phyloP scores from a whole-genome alignment of 2,888 invertebrate genomes.

The Lepidochrysops patricia region DNA sequence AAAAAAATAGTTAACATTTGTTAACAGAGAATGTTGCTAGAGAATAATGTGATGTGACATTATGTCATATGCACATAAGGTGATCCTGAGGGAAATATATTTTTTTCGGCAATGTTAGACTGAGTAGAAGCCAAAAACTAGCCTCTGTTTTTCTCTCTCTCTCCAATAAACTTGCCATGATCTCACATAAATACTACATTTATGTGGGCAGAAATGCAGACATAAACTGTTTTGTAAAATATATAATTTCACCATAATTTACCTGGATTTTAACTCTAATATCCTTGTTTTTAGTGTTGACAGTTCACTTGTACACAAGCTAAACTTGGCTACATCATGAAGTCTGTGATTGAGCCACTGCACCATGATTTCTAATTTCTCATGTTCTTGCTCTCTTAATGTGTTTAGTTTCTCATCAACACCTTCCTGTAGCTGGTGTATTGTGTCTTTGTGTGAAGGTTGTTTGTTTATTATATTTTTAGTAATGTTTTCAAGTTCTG shows the following conservation, averaged over 20 bases:
- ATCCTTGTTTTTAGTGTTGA: slow-evolving; percentile 52
- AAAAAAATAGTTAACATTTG: not conserved
- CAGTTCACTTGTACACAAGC: slow-evolving; percentile 46
- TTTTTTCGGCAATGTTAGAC: too few relatives aligned
- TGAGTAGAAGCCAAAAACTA: too few relatives aligned
- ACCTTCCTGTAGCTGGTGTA: slow-evolving; percentile 46
- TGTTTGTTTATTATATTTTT: slow-evolving; percentile 28
- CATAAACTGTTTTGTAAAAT: not conserved
- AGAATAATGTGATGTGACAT: too few relatives aligned
- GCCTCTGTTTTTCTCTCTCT: too few relatives aligned
- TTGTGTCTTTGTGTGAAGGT: slow-evolving; percentile 36
- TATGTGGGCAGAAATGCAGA: too few relatives aligned
- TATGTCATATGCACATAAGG: too few relatives aligned
- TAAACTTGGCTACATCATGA: slow-evolving; percentile 44
- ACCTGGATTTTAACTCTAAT: slow-evolving; percentile 65
- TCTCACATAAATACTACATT: too few relatives aligned
- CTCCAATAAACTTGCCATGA: too few relatives aligned
- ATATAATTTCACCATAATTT: slow-evolving; percentile 27
- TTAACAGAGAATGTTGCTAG: too few relatives aligned
- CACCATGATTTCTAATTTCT: slow-evolving; percentile 61
- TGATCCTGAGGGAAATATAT: too few relatives aligned
- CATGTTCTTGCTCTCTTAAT: slow-evolving; percentile 53
- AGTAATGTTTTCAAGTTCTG: slow-evolving; percentile 44
- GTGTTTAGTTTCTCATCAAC: slow-evolving; percentile 49
- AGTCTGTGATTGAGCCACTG: slow-evolving; percentile 60